Base-by-base conservation (phyloP, 2,797 vertebrate genomes). In the Anomalospiza imberbis region DNA sequence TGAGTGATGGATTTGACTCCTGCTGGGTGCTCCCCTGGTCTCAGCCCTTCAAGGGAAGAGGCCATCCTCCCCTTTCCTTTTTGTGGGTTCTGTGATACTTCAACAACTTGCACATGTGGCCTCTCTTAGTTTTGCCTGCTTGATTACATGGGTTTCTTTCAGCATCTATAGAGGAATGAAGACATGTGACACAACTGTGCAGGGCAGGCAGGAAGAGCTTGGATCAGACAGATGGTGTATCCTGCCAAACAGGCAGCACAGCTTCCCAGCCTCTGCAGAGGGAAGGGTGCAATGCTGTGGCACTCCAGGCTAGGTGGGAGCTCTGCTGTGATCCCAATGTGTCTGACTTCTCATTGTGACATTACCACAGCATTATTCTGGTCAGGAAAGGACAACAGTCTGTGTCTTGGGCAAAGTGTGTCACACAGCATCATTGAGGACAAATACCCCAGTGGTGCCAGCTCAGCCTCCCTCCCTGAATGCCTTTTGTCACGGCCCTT, bases 21-120 rank as follows among this genome's bases (percentile, higher is more conserved):
- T 58, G n/a, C 32, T 44, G 29, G 11, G n/a, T 74, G n/a, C 44
- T 77, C 12, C 10, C 7, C 32, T 53, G 13, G 45, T 80, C 36
- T 36, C 36, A 91, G 24, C 6, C 9, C n/a, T 42, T 44, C 1
- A 4, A 70, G 26, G 34, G 44, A 73, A 80, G 47, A 28, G 36
- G 12, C 28, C 3, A 7, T 10, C 19, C 28, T 53, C 9, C 13
- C 4, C 4, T 47, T 67, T 36, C 29, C 12, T 53, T 55, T 85
- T 47, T 57, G 13, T 57, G 2, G 1, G 6, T 36, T 8, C 60
- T 50, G 29, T 40, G 38, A 54, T 70, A 26, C 31, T 81, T 71
- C 57, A 78, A 29, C 36, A 50, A 5, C 14, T 32, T 42, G 24
- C 2, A 0, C 1, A 0, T 22, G 12, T 4, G 7, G 1, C 42